Evolutionary conservation across 2,797 vertebrate genomes (phyloP), one percentile per base, ranked within the genome.

Genomic region (Gymnothorax reevesii): DNA sequence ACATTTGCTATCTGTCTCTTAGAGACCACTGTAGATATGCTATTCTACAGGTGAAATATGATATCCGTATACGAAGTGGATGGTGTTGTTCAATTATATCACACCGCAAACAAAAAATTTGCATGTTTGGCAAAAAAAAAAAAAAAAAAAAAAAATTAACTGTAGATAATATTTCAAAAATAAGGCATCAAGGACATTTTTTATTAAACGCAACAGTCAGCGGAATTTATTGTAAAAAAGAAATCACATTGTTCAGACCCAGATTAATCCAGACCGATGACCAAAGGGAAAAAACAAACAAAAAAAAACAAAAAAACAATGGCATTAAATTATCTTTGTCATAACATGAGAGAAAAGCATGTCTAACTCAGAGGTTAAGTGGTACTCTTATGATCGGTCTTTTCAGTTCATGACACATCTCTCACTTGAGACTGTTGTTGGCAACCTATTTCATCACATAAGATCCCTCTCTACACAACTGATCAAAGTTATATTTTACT

Each of bases 131-230:
- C 93, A 94, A 92, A 90, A 85, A 42, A 42, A 42, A 42, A 1
- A 42, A 42, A 42, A 42, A 42, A 42, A 42, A 42, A 42, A 42
- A 42, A 92, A 87, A 87, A 75, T 84, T 83, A 79, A 90, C 83
- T 89, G 86, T 71, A 91, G 88, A 92, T 85, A 3, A 88, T 88
- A 25, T 66, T 86, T 88, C 49, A 90, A 87, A 90, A 93, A 94
- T 92, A 95, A 95, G 93, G 94, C 95, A 95, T 91, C 90, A 89
- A 92, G 88, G 90, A 94, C 84, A 59, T 33, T 62, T 88, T 89
- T 92, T 87, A 90, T 94, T 87, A 87, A 92, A 89, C 22, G 7
- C 27, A 75, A 71, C 17, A 75, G 71, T 64, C 54, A n/a, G 27
- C 73, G 22, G 84, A 86, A 89, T 57, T 6, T 42, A 85, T 84